A percentile compares a stretch with the other conserved stretches of the same genome.
Evolutionary conservation across 2,888 invertebrate species (phyloP).

Genomic region (Chorisops tibialis): DNA sequence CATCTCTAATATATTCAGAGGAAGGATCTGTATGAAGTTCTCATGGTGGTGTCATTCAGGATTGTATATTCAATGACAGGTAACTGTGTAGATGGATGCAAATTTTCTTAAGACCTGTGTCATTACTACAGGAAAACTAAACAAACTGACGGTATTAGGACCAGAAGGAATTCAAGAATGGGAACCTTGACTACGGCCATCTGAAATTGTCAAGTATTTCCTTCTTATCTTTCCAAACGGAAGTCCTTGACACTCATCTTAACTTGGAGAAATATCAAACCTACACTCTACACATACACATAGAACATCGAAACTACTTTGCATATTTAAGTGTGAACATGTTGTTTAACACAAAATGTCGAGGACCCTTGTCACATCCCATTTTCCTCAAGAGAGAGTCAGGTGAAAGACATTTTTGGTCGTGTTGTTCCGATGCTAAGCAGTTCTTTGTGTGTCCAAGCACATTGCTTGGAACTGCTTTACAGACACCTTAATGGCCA

Average conservation of each 20-base stretch:
- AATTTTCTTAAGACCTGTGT: too few species aligned
- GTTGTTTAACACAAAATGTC: slow-evolving; percentile 29
- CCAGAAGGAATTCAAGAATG: too few species aligned
- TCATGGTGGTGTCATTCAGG: too few species aligned
- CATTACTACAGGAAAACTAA: too few species aligned
- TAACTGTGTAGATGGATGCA: too few species aligned
- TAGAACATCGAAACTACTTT: slow-evolving; percentile 3
- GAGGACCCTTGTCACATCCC: slow-evolving; percentile 28
- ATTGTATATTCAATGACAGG: too few species aligned
- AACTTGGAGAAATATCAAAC: slow-evolving; percentile 1
- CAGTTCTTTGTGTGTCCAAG: slow-evolving; percentile 17
- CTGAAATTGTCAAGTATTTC: not conserved
- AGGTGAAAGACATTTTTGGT: slow-evolving; percentile 26
- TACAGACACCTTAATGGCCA: slow-evolving; percentile 25
- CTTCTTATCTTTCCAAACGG: slow-evolving; percentile 13
- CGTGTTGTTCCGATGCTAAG: slow-evolving; percentile 22
- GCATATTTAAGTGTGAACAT: slow-evolving; percentile 30
- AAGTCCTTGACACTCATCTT: slow-evolving; percentile 21
- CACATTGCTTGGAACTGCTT: slow-evolving; percentile 15
- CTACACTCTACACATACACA: not conserved
- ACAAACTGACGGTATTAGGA: too few species aligned
- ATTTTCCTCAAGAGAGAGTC: not conserved
- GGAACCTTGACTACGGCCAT: too few species aligned
- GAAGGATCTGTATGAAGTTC: too few species aligned
- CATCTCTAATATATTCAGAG: too few species aligned